Percentiles rank a stretch among this genome's conserved stretches.
phyloP scores from a whole-genome alignment of 2,888 invertebrate genomes.

The Nipponacmea schrenckii region DNA sequence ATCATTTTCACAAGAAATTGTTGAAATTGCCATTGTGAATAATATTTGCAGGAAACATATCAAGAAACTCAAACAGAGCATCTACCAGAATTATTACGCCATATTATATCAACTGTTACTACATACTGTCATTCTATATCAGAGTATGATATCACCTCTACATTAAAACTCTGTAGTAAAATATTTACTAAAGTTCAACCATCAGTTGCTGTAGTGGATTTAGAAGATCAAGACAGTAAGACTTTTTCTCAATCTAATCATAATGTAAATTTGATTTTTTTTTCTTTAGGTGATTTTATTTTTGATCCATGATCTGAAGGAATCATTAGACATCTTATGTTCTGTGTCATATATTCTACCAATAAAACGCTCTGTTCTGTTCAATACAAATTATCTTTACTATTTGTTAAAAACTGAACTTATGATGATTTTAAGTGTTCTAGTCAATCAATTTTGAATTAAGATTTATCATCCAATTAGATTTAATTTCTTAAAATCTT shows the following conservation, averaged over 20 bases:
- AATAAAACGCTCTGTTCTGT: too few species aligned
- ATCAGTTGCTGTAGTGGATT: conserved; percentile 35
- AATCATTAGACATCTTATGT: neutral
- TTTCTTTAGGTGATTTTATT: neutral
- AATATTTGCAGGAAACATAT: conserved; percentile 74
- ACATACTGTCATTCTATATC: conserved; percentile 72
- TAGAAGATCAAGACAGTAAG: conserved; percentile 12
- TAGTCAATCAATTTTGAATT: too few species aligned
- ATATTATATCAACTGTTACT: conserved; percentile 75
- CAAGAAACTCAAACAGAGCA: conserved; percentile 82
- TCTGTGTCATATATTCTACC: too few species aligned
- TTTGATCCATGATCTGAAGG: neutral
- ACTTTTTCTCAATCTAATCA: conserved; percentile 7
- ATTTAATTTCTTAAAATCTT: too few species aligned
- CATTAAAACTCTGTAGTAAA: conserved; percentile 78
- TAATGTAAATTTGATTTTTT: neutral
- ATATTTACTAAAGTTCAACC: conserved; percentile 82
- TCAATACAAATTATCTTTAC: too few species aligned
- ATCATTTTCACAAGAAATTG: too few species aligned
- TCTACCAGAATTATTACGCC: conserved; percentile 80
- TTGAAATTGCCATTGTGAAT: too few species aligned
- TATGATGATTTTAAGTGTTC: too few species aligned
- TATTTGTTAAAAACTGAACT: too few species aligned
- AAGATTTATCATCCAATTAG: too few species aligned
- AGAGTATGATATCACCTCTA: conserved; percentile 75